Evolutionary conservation across 2,113 vertebrate species (phyloP), one percentile per base, ranked within the genome.

Genomic region (Prunella himalayana): DNA sequence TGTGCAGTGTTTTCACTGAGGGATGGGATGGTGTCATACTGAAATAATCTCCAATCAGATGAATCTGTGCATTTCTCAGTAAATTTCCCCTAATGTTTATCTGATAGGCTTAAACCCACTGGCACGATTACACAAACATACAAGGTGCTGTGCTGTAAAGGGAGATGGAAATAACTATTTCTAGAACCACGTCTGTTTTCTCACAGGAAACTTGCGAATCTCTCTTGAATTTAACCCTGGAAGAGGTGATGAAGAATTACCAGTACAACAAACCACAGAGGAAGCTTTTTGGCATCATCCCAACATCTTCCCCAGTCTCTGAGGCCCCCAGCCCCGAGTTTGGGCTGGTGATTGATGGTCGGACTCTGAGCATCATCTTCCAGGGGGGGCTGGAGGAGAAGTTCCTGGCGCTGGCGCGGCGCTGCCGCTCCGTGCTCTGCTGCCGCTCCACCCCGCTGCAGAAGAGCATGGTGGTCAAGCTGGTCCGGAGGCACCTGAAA

Each of bases 371-470:
- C 30, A 31, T 98, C 85, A 97, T 98, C 47, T 96, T 99, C 61
- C 98, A 98, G 24, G 97, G 98, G 0, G 98, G 99, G 41, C 97
- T 99, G 92, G 98, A 98, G 95, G 82, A 95, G n/a, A 98, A 98
- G 68, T 98, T 99, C 28, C 91, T 99, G 91, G 98, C 97, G 5
- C 82, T 99, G 94, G 97, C 98, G 0, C 97, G 72, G 82, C 94
- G 88, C 78, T 99, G 99, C 93, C 98, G 96, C 31, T 97, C 99
- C 0, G 98, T 99, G 72, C 95, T 99, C 35, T 99, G 99, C 97
- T 99, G 99, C 80, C 97, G 99, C 39, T 98, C 97, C 61, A 99
- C 99, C 0, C 99, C 99, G 0, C 97, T 99, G 23, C 99, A 99
- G 95, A 99, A 99, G 97, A 98, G 98, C 90, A 93, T 89, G 88